A percentile compares a stretch with the other conserved stretches of the same genome.
phyloP scores from a whole-genome alignment of 1,140 invertebrate species.

The Antheraea pernyi region DNA sequence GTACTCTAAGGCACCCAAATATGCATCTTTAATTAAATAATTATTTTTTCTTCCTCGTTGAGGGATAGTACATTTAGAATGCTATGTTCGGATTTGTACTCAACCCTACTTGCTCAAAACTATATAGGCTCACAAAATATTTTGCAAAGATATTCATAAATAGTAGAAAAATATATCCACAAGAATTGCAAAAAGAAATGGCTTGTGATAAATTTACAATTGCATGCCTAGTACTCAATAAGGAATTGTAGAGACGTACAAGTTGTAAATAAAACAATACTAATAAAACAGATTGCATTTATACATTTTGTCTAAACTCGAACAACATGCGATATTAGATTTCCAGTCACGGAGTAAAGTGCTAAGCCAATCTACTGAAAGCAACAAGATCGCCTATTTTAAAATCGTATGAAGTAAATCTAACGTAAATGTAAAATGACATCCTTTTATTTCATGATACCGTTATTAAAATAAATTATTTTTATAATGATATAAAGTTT shows the following conservation, averaged over 20 bases:
- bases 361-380: slow-evolving; percentile 2
- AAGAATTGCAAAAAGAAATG: neutral
- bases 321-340: neutral
- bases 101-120: too few relatives aligned
- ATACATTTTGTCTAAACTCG: slow-evolving; percentile 1
- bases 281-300: neutral
- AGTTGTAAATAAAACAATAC: neutral
- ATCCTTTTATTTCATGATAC: neutral
- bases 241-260: neutral
- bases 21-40: too few relatives aligned
- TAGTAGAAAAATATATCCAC: too few relatives aligned
- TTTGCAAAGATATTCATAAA: too few relatives aligned
- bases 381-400: neutral
- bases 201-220: neutral
- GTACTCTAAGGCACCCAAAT: too few relatives aligned
- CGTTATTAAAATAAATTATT: too few relatives aligned
- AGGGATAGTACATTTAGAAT: too few relatives aligned
- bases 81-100: too few relatives aligned
- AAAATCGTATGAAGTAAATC: neutral
- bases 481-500: too few relatives aligned
- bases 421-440: neutral
- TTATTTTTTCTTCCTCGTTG: too few relatives aligned
- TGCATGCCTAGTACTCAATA: neutral
- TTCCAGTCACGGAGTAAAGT: neutral
- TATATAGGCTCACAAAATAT: too few relatives aligned